phyloP scores from a whole-genome alignment of 2,888 invertebrate species.

The Gymnocheta viridis region DNA sequence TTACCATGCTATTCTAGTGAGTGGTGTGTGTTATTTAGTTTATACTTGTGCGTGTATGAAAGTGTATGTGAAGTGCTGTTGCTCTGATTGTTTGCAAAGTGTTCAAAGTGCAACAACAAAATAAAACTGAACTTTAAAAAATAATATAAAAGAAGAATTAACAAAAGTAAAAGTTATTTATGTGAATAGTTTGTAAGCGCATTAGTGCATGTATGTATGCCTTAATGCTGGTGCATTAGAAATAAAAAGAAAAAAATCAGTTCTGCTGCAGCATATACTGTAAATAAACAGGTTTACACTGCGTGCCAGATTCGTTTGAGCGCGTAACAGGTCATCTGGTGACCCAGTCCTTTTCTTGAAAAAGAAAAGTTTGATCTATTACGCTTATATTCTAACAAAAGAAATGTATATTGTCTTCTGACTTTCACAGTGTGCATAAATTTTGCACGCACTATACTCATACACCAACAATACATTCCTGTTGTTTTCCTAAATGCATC shows the following conservation, averaged over 20 bases:
- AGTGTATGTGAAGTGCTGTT: conserved; percentile 11
- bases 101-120: conserved; percentile 7
- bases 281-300: too few species aligned
- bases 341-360: too few species aligned
- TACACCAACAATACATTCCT: neutral
- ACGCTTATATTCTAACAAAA: too few species aligned
- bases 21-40: neutral
- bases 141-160: neutral
- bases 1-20: neutral
- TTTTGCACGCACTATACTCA: too few species aligned
- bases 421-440: too few species aligned
- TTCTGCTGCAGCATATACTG: too few species aligned
- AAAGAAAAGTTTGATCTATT: too few species aligned
- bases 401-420: too few species aligned
- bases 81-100: conserved; percentile 16
- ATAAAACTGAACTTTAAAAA: neutral
- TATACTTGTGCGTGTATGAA: neutral
- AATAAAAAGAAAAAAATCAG: neutral
- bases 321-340: too few species aligned
- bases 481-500: neutral
- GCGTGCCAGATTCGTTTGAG: too few species aligned
- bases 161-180: conserved; percentile 30
- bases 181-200: neutral
- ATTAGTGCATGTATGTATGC: neutral
- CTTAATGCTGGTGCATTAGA: neutral